These are phyloP conservation scores for Ceratoteleas bidentatus DNA, from an alignment of 1,140 invertebrate genomes.

Conservation along the genomic window DNA sequence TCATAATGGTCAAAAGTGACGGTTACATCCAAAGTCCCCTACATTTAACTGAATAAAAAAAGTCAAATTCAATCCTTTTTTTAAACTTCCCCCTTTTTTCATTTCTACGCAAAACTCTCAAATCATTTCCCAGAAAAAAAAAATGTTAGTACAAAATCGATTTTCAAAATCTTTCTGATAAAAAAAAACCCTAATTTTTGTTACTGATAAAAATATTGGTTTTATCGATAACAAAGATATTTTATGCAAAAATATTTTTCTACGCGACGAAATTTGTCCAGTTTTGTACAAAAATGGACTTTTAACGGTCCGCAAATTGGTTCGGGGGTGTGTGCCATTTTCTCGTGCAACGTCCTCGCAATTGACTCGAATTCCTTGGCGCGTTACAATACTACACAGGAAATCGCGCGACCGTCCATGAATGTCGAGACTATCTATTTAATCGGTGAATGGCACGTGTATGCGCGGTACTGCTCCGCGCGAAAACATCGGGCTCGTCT, in stretches of 20 bases:
- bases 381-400: slow-evolving; percentile 58
- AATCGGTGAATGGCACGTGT: slow-evolving; percentile 66
- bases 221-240: too few species aligned
- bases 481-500: slow-evolving; percentile 51
- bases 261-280: too few species aligned
- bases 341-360: slow-evolving; percentile 40
- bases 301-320: neutral
- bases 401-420: slow-evolving; percentile 64
- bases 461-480: slow-evolving; percentile 40
- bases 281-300: too few species aligned
- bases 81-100: too few species aligned
- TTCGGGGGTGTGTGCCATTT: slow-evolving; percentile 18
- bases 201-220: too few species aligned
- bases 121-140: too few species aligned
- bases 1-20: neutral
- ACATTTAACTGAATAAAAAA: neutral
- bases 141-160: too few species aligned
- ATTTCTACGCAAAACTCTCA: too few species aligned
- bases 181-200: too few species aligned
- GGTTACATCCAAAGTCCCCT: neutral
- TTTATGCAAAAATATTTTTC: too few species aligned
- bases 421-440: slow-evolving; percentile 65
- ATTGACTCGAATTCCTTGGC: slow-evolving; percentile 46
- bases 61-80: too few species aligned
- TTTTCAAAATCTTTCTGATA: too few species aligned